Percentiles rank a stretch among this genome's conserved stretches.
Conservation (phyloP, 2,797 vertebrate species). For the Bryconaethiops microstoma region DNA sequence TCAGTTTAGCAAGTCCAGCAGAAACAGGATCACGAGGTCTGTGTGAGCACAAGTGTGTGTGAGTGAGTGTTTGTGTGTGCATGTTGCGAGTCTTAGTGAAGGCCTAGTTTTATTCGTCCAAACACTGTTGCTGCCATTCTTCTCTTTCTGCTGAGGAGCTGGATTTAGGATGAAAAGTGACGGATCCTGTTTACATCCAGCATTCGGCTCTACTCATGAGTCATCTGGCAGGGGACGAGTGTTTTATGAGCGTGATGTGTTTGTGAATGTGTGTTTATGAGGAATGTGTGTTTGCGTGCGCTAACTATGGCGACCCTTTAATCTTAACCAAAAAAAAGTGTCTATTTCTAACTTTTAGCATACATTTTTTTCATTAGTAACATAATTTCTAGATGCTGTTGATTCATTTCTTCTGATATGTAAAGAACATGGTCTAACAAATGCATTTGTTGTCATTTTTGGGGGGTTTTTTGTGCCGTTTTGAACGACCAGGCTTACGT, state of each 20-base stretch:
- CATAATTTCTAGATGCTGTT: no score
- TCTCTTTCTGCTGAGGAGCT: constrained; percentile 10
- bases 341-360: not conserved
- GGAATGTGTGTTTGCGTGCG: not conserved
- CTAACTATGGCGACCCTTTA: not conserved
- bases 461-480: no score
- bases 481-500: no score
- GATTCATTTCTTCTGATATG: no score
- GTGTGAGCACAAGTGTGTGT: constrained; percentile 21
- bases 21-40: constrained; percentile 62
- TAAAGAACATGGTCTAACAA: no score
- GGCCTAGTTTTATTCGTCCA: not conserved
- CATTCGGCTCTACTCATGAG: not conserved
- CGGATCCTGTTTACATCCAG: constrained; percentile 16
- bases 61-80: constrained; percentile 39
- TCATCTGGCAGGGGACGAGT: not conserved
- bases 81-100: not conserved
- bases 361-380: no score
- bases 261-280: constrained; percentile 12
- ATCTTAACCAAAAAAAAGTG: not conserved
- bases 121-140: constrained; percentile 21
- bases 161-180: constrained; percentile 4
- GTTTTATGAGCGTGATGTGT: constrained; percentile 24
- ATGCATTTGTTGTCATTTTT: no score
- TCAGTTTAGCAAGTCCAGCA: constrained; percentile 61